These are phyloP conservation scores for Echinarachnius parma DNA, from an alignment of 53 echinoderm and acorn worm genomes.

Conservation along the genomic window DNA sequence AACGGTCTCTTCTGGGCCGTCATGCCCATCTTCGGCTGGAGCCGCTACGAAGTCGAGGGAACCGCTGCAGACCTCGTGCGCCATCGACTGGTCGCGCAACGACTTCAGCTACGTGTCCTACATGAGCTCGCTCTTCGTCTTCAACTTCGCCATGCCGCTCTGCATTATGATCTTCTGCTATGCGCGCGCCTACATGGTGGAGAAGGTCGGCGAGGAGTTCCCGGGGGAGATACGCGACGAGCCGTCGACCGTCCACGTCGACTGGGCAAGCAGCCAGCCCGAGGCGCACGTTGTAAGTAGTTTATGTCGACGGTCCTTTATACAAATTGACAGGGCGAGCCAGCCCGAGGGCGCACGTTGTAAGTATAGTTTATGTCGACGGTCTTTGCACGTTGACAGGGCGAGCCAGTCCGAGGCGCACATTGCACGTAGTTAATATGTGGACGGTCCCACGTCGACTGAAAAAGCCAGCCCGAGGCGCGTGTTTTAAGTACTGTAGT, in stretches of 20 bases:
- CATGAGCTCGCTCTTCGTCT: slow-evolving; percentile 49
- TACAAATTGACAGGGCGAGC: no score
- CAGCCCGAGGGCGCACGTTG: slow-evolving; percentile 35
- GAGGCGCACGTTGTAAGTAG: slow-evolving; percentile 40
- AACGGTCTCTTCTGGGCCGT: slow-evolving; percentile 85
- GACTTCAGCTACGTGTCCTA: slow-evolving; percentile 69
- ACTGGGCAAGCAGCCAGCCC: slow-evolving; percentile 59
- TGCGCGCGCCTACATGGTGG: slow-evolving; percentile 42
- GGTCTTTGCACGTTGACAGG: slow-evolving; percentile 56
- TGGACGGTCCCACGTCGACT: no score
- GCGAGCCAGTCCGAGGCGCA: slow-evolving; percentile 65
- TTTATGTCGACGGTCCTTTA: no score
- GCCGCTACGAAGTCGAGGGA: slow-evolving; percentile 56
- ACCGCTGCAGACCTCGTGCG: slow-evolving; percentile 51
- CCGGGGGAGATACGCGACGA: background rate
- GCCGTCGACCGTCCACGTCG: slow-evolving; percentile 3
- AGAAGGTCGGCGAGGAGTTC: slow-evolving; percentile 5
- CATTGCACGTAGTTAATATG: no score
- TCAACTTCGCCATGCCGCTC: slow-evolving; percentile 68
- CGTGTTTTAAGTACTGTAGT: no score
- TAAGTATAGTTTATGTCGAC: no score
- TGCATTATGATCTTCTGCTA: slow-evolving; percentile 63
- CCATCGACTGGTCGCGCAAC: slow-evolving; percentile 62
- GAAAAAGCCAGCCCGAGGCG: no score
- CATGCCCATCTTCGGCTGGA: slow-evolving; percentile 84